phyloP scores from a whole-genome alignment of 2,888 invertebrate genomes.

The Petrolisthes cinctipes region DNA sequence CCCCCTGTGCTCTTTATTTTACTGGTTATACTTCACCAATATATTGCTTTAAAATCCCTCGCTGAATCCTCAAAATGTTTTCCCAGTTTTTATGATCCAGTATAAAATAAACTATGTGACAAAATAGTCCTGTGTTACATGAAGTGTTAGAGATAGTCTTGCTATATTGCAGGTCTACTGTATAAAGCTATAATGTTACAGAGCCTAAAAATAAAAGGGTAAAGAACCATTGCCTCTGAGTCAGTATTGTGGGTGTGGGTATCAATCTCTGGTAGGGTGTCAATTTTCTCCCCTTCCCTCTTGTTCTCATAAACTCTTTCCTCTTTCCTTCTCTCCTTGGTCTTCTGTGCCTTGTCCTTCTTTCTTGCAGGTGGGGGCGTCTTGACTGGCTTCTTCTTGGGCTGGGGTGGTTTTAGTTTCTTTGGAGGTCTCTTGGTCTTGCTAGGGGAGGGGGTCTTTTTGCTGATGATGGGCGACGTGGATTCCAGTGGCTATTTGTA shows the following conservation, averaged over 20 bases:
- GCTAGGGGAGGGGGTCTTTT: not conserved
- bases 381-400: slow-evolving; percentile 22
- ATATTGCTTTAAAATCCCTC: no score
- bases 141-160: no score
- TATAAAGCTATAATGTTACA: not conserved
- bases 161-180: no score
- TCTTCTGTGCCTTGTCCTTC: slow-evolving; percentile 36
- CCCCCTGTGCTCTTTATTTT: no score
- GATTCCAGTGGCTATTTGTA: no score
- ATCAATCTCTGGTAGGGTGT: not conserved
- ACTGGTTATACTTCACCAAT: no score
- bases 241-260: slow-evolving; percentile 14
- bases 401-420: slow-evolving; percentile 24
- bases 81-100: no score
- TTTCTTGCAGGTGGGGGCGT: slow-evolving; percentile 6
- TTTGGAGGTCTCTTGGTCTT: slow-evolving; percentile 35
- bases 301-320: not conserved
- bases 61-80: no score
- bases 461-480: not conserved
- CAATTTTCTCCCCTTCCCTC: not conserved
- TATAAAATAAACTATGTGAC: no score
- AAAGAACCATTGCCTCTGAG: slow-evolving; percentile 43
- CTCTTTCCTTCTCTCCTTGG: slow-evolving; percentile 52
- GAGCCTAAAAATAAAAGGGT: not conserved
- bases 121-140: no score